Evolutionary conservation across 2,888 invertebrate genomes (phyloP).

Genomic region (Tromatobia lineatoria): DNA sequence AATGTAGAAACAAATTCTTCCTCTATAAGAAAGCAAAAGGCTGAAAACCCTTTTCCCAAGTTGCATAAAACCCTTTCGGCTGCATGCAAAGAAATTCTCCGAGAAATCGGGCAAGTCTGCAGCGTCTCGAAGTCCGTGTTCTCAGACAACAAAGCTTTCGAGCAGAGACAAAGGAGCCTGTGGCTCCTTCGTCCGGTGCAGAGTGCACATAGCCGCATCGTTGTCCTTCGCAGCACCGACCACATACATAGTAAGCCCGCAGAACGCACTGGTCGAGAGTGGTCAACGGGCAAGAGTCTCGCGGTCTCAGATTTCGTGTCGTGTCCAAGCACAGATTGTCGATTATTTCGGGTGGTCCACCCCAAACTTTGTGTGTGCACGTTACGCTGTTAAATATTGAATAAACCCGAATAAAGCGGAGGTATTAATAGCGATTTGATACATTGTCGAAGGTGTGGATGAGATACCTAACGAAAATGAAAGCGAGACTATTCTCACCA

Average conservation of each 20-base stretch:
- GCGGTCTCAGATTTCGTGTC: constrained; percentile 65
- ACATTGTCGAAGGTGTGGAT: constrained; percentile 48
- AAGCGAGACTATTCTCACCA: constrained; percentile 19
- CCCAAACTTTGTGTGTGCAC: constrained; percentile 1
- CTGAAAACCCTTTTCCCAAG: too few relatives aligned
- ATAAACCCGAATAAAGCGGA: constrained; percentile 6
- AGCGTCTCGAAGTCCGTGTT: constrained; percentile 22
- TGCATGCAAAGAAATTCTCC: neutral
- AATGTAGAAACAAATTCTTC: too few relatives aligned
- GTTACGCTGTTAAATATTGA: constrained; percentile 9
- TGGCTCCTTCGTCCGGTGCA: constrained; percentile 51
- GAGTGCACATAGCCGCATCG: constrained; percentile 38
- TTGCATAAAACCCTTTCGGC: too few relatives aligned
- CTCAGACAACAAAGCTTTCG: constrained; percentile 66
- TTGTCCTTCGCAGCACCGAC: constrained; percentile 19
- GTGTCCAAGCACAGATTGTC: constrained; percentile 54
- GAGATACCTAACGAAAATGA: constrained; percentile 18
- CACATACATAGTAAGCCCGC: constrained; percentile 26
- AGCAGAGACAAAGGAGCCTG: constrained; percentile 62
- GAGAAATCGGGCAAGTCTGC: neutral
- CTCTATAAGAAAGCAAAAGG: too few relatives aligned
- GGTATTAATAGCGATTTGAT: constrained; percentile 51
- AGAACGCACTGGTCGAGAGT: constrained; percentile 43
- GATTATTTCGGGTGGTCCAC: constrained; percentile 76
- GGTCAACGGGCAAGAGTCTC: constrained; percentile 39